Percentiles rank a stretch among this genome's conserved stretches.
phyloP scores from a whole-genome alignment of 2,797 vertebrate species.

The Tinamus major region DNA sequence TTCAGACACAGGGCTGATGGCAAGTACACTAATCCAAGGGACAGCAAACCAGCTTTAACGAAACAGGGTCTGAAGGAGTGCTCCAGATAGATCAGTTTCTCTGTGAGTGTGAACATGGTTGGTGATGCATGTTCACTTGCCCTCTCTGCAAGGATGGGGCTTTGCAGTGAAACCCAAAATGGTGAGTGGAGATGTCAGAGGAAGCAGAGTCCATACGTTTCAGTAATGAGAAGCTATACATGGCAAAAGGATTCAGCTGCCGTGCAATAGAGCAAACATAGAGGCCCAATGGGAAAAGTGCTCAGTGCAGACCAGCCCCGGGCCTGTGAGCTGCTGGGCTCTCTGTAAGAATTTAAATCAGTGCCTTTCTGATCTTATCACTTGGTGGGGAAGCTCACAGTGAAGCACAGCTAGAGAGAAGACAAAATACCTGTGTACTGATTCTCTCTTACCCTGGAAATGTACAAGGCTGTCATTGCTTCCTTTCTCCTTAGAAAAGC shows the following conservation, averaged over 20 bases:
- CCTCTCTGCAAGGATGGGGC: not conserved
- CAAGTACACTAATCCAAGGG: not conserved
- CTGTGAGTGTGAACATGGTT: not conserved
- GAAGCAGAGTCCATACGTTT: not conserved
- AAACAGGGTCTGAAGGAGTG: not conserved
- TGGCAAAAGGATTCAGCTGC: not conserved
- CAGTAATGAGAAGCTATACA: not conserved
- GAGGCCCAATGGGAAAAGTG: not conserved
- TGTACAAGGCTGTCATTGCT: not conserved
- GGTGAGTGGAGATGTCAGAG: not conserved
- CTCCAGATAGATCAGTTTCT: not conserved
- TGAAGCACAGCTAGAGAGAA: not conserved
- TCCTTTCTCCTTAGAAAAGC: constrained; percentile 8
- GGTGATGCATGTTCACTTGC: not conserved
- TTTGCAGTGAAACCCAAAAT: not conserved
- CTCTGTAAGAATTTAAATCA: not conserved
- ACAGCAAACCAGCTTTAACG: not conserved
- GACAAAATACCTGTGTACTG: not conserved
- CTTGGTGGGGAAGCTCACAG: not conserved
- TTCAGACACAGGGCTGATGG: not conserved
- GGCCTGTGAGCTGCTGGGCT: not conserved
- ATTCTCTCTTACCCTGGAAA: not conserved
- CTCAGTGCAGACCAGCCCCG: not conserved
- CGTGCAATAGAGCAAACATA: constrained; percentile 1
- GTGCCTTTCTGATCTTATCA: not conserved